These are phyloP conservation scores for Zaprionus tsacasi DNA, from an alignment of 1,140 invertebrate species.

Conservation along the genomic window DNA sequence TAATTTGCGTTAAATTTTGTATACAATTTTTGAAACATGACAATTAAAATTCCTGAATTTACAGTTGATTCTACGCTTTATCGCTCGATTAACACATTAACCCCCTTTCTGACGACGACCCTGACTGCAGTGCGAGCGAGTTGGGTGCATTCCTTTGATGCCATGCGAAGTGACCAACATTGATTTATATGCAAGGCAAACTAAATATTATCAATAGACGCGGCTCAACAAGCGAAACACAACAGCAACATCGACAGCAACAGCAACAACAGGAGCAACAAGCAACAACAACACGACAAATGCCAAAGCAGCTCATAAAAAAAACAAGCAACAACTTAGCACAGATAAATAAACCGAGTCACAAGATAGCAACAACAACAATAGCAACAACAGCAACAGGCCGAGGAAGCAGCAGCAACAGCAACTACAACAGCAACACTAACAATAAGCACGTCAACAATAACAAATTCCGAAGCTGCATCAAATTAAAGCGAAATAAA, in stretches of 20 bases:
- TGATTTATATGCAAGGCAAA: slow-evolving; percentile 82
- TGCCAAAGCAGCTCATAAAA: slow-evolving; percentile 37
- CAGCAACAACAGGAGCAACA: slow-evolving; percentile 25
- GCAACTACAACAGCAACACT: slow-evolving; percentile 12
- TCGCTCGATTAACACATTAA: background rate
- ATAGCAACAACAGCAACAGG: slow-evolving; percentile 10
- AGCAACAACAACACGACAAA: slow-evolving; percentile 41
- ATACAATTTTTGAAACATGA: background rate
- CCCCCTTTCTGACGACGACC: slow-evolving; percentile 34
- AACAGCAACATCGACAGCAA: slow-evolving; percentile 16
- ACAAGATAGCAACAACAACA: slow-evolving; percentile 31
- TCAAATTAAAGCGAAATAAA: slow-evolving; percentile 33
- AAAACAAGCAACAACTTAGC: slow-evolving; percentile 44
- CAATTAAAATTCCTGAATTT: background rate
- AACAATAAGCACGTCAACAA: slow-evolving; percentile 13
- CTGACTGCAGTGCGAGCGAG: slow-evolving; percentile 24
- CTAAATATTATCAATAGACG: slow-evolving; percentile 75
- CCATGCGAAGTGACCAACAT: slow-evolving; percentile 76
- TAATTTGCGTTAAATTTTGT: background rate
- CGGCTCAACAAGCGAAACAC: slow-evolving; percentile 46
- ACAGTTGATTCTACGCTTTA: background rate
- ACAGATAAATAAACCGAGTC: slow-evolving; percentile 48
- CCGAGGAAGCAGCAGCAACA: background rate
- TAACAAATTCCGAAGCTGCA: slow-evolving; percentile 42
- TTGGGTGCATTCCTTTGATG: slow-evolving; percentile 66